Evolutionary conservation across 2,888 invertebrate genomes (phyloP), one percentile per base, ranked within the genome.

Genomic region (Mythimna lalbum): DNA sequence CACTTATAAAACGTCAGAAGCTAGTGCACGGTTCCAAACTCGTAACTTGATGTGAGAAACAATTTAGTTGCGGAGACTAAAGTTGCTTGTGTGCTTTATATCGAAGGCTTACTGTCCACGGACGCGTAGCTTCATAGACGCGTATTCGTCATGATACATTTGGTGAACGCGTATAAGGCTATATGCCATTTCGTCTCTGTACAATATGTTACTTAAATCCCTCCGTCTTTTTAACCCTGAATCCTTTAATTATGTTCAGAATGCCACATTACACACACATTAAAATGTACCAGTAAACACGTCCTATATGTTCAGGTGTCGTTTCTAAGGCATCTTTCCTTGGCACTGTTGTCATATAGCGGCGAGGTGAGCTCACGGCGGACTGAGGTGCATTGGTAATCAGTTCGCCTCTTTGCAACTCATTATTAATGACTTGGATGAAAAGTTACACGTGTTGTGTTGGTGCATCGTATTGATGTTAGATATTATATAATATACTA

Each of bases 301-400:
- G 56, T 63, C 43, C 36, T 57, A 64, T 31, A 56, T n/a, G 55
- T 49, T 64, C 78, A 79, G 81, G 78, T 81, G 81, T 76, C 9
- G 23, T 56, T 57, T n/a, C 53, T 50, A 14, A 33, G 64, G 43
- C 55, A 43, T 53, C 59, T 52, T 68, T 53, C 75, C 62, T 81
- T 79, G 78, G 79, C 79, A 81, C 73, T 65, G 57, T 72, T 63
- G 60, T 47, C 33, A 50, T 50, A 43, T 63, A 57, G 61, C 50
- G 0, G 33, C 21, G 56, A 36, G 64, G 55, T 79, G 79, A 79
- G 61, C 73, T 79, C 78, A 79, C 56, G 47, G 19, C 6, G 39
- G 39, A 49, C 10, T 14, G 56, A 53, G 31, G 21, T 68, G 73
- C 79, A 79, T 73, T 36, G 61, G 43, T 63, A 79, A 79, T 79